Percentiles rank a stretch among this genome's conserved stretches.
These are phyloP conservation scores for Tachyglossus aculeatus DNA, from an alignment of 2,797 vertebrate genomes.

Conservation along the genomic window DNA sequence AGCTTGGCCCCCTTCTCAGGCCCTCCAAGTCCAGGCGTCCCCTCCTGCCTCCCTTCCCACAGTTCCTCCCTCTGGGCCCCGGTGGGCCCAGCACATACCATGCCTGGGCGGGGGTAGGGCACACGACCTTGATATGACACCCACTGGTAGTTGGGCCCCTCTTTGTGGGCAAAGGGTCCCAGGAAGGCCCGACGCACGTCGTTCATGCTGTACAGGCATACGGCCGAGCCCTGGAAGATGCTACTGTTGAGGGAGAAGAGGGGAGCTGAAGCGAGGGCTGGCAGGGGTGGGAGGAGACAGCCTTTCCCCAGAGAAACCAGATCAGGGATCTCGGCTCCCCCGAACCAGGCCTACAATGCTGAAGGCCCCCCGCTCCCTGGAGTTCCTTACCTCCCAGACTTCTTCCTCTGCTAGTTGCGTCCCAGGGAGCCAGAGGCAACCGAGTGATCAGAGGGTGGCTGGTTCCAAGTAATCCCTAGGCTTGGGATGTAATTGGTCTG, in stretches of 20 bases:
- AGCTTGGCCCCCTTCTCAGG: background rate
- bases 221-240: conserved; percentile 92
- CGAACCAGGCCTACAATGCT: too few relatives aligned
- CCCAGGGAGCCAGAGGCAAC: too few relatives aligned
- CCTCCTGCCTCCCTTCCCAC: background rate
- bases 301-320: background rate
- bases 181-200: conserved; percentile 96
- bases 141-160: conserved; percentile 97
- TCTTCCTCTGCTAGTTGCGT: too few relatives aligned
- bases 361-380: background rate
- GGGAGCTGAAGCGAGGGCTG: background rate
- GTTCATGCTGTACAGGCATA: conserved; percentile 95
- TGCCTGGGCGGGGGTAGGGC: conserved; percentile 95
- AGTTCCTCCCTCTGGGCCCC: conserved; percentile 3
- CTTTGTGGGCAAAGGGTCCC: conserved; percentile 97
- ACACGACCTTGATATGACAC: conserved; percentile 95
- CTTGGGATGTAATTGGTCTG: too few relatives aligned
- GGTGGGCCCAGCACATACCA: conserved; percentile 77
- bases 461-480: too few relatives aligned
- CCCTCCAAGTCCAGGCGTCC: too few relatives aligned
- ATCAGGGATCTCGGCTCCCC: too few relatives aligned
- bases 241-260: conserved; percentile 74
- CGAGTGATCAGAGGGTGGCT: too few relatives aligned
- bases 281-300: background rate
- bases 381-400: too few relatives aligned